Evolutionary conservation across 2,113 vertebrate genomes (phyloP).

Genomic region (Megatriorchis doriae): DNA sequence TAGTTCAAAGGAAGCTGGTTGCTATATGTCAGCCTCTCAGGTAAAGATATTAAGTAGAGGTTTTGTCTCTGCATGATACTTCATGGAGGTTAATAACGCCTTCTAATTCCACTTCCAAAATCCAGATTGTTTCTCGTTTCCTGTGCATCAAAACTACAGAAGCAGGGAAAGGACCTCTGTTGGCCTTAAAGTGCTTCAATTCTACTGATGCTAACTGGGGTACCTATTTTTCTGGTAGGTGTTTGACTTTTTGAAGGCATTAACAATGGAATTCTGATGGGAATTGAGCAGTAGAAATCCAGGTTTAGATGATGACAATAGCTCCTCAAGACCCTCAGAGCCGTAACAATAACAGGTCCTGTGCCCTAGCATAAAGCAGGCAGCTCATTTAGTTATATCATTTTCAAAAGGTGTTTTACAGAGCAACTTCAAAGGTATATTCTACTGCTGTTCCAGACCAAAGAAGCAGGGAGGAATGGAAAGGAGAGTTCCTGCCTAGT

Average conservation of each 20-base stretch:
- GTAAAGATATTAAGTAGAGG: not conserved
- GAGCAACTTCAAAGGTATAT: not conserved
- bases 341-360: constrained; percentile 3
- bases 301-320: constrained; percentile 27
- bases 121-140: not conserved
- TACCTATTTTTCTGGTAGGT: not conserved
- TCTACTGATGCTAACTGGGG: not conserved
- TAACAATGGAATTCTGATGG: not conserved
- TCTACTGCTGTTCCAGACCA: not conserved
- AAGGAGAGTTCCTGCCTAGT: not conserved
- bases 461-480: not conserved
- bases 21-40: not conserved
- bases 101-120: not conserved
- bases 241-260: constrained; percentile 13
- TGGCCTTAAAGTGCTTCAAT: not conserved
- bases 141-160: not conserved
- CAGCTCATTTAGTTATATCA: not conserved
- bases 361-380: not conserved
- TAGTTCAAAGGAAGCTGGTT: not conserved
- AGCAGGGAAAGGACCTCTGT: not conserved
- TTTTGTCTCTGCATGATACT: not conserved
- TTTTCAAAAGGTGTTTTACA: constrained; percentile 20
- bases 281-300: not conserved
- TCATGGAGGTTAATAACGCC: not conserved
- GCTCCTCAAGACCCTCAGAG: not conserved